Conservation (phyloP, 2,797 vertebrate species). For the Acanthornis magna region DNA sequence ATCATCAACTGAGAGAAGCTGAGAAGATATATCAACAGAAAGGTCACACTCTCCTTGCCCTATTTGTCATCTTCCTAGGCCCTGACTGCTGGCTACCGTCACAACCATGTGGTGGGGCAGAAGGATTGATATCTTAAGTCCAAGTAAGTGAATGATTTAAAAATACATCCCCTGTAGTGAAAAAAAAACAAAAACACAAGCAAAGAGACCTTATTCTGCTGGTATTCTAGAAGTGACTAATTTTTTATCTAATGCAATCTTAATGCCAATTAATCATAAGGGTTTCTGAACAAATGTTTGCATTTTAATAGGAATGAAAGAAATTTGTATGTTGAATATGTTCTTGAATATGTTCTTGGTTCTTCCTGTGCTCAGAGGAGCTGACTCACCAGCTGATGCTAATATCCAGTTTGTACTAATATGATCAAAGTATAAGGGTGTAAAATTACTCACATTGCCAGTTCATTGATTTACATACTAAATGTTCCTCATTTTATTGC, state of each 20-base stretch:
- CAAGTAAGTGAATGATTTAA: not conserved
- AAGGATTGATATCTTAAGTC: not conserved
- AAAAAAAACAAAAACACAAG: not conserved
- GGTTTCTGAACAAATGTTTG: conserved; percentile 43
- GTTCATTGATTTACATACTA: conserved; percentile 3
- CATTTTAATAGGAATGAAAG: not conserved
- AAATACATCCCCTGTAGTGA: not conserved
- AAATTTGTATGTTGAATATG: conserved; percentile 9
- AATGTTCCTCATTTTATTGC: not conserved
- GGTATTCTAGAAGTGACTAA: not conserved
- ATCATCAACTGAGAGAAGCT: not conserved
- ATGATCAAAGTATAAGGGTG: not conserved
- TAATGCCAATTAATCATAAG: not conserved
- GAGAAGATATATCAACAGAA: not conserved
- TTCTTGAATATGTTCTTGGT: not conserved
- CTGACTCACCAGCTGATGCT: conserved; percentile 3
- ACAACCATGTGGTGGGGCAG: not conserved
- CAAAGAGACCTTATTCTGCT: not conserved
- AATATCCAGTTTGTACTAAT: not conserved
- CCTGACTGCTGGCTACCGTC: not conserved
- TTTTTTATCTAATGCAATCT: conserved; percentile 14
- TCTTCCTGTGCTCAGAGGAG: not conserved
- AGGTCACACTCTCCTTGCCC: not conserved
- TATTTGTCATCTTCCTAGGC: not conserved
- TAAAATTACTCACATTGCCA: not conserved